Base-by-base conservation (phyloP, 1,140 invertebrate species). In the Lordiphosa stackelbergi region DNA sequence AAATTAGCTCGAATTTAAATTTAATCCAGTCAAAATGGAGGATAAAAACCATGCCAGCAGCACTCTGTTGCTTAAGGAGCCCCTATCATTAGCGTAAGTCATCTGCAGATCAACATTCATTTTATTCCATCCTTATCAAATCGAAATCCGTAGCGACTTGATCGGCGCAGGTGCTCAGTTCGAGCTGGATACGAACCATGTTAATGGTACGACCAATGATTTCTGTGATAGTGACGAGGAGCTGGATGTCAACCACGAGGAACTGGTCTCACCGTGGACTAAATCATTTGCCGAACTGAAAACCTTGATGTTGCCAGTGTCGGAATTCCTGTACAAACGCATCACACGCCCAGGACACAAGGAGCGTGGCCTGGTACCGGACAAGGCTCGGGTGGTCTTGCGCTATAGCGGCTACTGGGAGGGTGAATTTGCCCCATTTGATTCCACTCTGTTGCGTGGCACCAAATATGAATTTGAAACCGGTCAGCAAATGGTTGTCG, bases 341-440 rank as follows among this genome's bases (percentile, higher is more conserved):
- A 57, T 69, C 6, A 69, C 38, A 3, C 69, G 92, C 90, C 9
- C 68, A 40, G 92, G 93, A 0, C 69, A 89, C 47, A 91, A 90
- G 7, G 83, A 88, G 5, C 47, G 81, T 0, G 75, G 69, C 0
- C 34, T 46, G 28, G 85, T 93, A 2, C 90, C 91, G 5, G 28
- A 77, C 0, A 88, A 90, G 61, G 86, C 89, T 9, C 73, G 89
- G 36, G 90, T 93, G 0, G 88, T 84, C 2, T 83, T 94, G 16
- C 90, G 94, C 62, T 95, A 94, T 69, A 90, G 92, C 55, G 91
- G 89, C 2, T 94, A 91, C 69, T 88, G 92, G 43, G 93, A 95
- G 73, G 90, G 90, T 40, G 79, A 89, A 46, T 90, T 91, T 61
- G 90, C 92, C 52, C 93, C 94, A 4, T 94, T 93, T 85, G 93